A percentile compares a stretch with the other conserved stretches of the same genome.
Evolutionary conservation across 2,113 vertebrate species (phyloP).

Genomic region (Epinephelus lanceolatus): DNA sequence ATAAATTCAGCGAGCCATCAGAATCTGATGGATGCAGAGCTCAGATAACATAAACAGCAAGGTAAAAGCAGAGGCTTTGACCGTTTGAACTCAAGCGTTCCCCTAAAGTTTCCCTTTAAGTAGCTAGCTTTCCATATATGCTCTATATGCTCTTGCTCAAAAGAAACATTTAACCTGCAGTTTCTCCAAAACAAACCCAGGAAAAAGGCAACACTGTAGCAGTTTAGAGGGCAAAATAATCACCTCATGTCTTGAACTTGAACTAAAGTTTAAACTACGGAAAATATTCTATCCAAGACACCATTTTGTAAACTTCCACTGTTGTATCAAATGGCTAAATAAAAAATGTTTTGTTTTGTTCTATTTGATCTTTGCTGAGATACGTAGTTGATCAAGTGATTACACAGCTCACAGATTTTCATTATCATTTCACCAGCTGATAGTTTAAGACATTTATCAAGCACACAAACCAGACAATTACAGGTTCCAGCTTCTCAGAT

Average conservation of each 20-base stretch:
- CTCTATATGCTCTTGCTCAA: background rate
- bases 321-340: background rate
- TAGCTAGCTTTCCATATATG: background rate
- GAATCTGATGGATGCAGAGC: background rate
- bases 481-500: background rate
- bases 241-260: background rate
- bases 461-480: too few species aligned
- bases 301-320: background rate
- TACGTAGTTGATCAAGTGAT: too few species aligned
- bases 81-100: slow-evolving; percentile 12
- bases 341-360: too few species aligned
- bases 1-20: slow-evolving; percentile 17
- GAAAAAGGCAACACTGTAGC: background rate
- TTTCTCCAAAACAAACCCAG: slow-evolving; percentile 18
- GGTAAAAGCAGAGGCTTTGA: slow-evolving; percentile 41
- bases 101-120: slow-evolving; percentile 7
- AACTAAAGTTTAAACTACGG: background rate
- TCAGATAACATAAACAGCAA: slow-evolving; percentile 37
- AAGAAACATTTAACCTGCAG: background rate
- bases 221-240: background rate
- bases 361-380: too few species aligned
- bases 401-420: too few species aligned
- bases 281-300: background rate
- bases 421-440: too few species aligned
- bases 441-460: too few species aligned